These are phyloP conservation scores for Melanotus villosus DNA, from an alignment of 2,888 invertebrate species.

Conservation along the genomic window DNA sequence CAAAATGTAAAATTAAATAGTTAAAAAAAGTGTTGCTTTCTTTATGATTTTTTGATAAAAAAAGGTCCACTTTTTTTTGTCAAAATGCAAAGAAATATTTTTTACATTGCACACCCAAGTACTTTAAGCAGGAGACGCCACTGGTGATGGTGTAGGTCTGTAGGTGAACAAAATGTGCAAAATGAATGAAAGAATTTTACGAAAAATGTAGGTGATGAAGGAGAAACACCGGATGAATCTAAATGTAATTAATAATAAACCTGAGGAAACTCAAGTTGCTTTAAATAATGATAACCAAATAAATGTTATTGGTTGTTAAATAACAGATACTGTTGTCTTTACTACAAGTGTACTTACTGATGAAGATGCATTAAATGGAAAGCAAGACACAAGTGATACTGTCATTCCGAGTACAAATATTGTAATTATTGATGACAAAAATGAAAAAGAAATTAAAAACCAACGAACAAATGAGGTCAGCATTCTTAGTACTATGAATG, in stretches of 20 bases:
- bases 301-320: not conserved
- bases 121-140: too few relatives aligned
- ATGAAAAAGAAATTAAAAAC: constrained; percentile 5
- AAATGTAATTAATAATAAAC: constrained; percentile 4
- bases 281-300: not conserved
- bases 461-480: not conserved
- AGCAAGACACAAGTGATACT: constrained; percentile 2
- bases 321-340: not conserved
- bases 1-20: too few relatives aligned
- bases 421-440: constrained; percentile 4
- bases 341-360: not conserved
- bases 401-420: too few relatives aligned
- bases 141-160: too few relatives aligned
- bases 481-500: not conserved
- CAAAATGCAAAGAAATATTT: too few relatives aligned
- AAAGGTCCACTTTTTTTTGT: too few relatives aligned
- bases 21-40: too few relatives aligned
- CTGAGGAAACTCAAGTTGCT: not conserved
- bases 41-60: too few relatives aligned
- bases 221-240: constrained; percentile 3
- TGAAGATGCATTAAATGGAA: constrained; percentile 1
- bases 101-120: too few relatives aligned
- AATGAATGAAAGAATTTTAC: constrained; percentile 7
- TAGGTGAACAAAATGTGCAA: constrained; percentile 3
- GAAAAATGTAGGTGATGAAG: not conserved